Percentiles rank a stretch among this genome's conserved stretches.
Conservation (phyloP, 2,797 vertebrate species). For the Myiotriccus ornatus region DNA sequence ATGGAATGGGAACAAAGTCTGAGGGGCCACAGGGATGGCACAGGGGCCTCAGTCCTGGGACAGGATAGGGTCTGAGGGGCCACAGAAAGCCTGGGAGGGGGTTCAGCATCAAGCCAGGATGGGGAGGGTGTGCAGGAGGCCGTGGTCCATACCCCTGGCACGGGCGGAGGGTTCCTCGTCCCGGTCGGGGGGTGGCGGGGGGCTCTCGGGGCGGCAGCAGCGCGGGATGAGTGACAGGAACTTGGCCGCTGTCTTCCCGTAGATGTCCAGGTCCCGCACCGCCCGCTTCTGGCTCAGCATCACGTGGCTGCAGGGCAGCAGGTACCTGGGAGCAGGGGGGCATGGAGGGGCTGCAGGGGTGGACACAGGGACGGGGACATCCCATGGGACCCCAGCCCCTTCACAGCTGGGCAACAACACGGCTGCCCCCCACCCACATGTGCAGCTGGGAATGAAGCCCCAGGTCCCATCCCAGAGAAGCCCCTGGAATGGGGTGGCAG, state of each 20-base stretch:
- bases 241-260: conserved; percentile 90
- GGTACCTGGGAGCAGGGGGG: conserved; percentile 80
- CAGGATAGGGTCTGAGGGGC: not conserved
- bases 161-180: not conserved
- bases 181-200: conserved; percentile 61
- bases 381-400: not conserved
- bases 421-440: accelerated
- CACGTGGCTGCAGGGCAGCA: conserved; percentile 94
- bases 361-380: not conserved
- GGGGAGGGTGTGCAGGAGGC: too few relatives aligned
- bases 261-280: conserved; percentile 90
- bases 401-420: accelerated
- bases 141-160: not conserved
- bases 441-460: not conserved
- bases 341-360: not conserved
- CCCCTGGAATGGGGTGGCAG: not conserved
- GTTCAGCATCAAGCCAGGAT: not conserved
- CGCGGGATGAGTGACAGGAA: conserved; percentile 93
- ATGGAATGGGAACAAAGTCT: too few relatives aligned
- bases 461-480: not conserved
- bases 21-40: not conserved
- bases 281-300: conserved; percentile 97
- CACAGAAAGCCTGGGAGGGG: not conserved
- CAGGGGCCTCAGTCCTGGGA: not conserved
- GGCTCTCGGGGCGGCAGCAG: conserved; percentile 83